These are phyloP conservation scores for Drosophila quinaria DNA, from an alignment of 2,888 invertebrate species.

Conservation along the genomic window DNA sequence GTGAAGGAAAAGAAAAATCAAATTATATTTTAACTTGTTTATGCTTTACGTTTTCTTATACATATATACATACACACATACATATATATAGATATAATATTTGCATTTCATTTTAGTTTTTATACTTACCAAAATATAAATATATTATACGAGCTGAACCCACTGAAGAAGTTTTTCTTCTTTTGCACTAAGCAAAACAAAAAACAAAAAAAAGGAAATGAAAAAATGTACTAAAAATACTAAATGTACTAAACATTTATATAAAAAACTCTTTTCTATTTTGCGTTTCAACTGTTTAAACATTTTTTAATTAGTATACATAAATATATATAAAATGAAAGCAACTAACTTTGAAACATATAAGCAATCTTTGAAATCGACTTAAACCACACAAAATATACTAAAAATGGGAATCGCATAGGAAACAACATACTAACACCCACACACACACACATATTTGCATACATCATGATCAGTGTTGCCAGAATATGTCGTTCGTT, in stretches of 20 bases:
- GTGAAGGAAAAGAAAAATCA: conserved; percentile 20
- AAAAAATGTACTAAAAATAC: conserved; percentile 36
- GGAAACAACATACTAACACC: conserved; percentile 42
- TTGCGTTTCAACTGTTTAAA: conserved; percentile 63
- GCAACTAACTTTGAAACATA: conserved; percentile 80
- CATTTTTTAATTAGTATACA: conserved; percentile 48
- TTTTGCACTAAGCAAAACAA: conserved; percentile 74
- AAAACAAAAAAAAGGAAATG: conserved; percentile 27
- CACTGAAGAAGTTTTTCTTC: conserved; percentile 78
- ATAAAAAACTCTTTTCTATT: conserved; percentile 53
- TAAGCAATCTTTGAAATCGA: conserved; percentile 83
- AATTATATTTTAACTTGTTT: conserved; percentile 61
- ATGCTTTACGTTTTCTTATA: conserved; percentile 54
- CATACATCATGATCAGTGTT: conserved; percentile 13
- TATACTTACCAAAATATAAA: conserved; percentile 55
- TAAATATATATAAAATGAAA: conserved; percentile 51
- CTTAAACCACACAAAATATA: conserved; percentile 53
- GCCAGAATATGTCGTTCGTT: too few species aligned
- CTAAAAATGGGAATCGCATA: conserved; percentile 31
- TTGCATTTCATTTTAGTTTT: conserved; percentile 77
- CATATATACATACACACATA: conserved; percentile 25
- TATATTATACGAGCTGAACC: conserved; percentile 76
- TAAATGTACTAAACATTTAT: conserved; percentile 38
- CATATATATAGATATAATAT: conserved; percentile 32
- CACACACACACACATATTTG: conserved; percentile 22